These are phyloP conservation scores for Phoebastria nigripes DNA, from an alignment of 2,797 vertebrate genomes.

Conservation along the genomic window DNA sequence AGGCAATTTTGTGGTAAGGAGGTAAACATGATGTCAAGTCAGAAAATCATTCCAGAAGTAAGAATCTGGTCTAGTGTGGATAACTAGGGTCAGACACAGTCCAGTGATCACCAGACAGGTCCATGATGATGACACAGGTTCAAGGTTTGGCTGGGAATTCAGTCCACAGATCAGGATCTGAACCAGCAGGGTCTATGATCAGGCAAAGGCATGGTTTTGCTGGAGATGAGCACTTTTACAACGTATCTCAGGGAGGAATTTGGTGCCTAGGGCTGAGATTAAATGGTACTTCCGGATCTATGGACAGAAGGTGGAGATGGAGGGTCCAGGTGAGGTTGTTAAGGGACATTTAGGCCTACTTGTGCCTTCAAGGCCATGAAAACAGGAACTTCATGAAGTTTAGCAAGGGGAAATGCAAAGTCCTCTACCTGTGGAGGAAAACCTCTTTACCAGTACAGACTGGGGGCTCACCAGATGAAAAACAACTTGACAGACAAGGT, in stretches of 20 bases:
- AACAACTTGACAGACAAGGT: not conserved
- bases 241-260: not conserved
- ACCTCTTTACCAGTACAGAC: not conserved
- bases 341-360: not conserved
- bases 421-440: not conserved
- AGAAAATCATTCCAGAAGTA: not conserved
- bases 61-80: not conserved
- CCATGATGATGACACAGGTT: not conserved
- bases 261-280: not conserved
- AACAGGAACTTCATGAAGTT: not conserved
- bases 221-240: not conserved
- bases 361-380: not conserved
- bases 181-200: not conserved
- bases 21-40: not conserved
- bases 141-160: not conserved
- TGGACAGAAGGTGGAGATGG: not conserved
- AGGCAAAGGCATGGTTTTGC: not conserved
- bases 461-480: not conserved
- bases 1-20: not conserved
- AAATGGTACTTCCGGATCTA: not conserved
- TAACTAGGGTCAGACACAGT: not conserved
- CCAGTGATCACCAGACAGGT: not conserved
- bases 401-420: not conserved
- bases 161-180: not conserved
- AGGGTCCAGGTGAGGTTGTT: not conserved